Conservation (phyloP, 2,113 vertebrate genomes). For the Thamnaconus septentrionalis region DNA sequence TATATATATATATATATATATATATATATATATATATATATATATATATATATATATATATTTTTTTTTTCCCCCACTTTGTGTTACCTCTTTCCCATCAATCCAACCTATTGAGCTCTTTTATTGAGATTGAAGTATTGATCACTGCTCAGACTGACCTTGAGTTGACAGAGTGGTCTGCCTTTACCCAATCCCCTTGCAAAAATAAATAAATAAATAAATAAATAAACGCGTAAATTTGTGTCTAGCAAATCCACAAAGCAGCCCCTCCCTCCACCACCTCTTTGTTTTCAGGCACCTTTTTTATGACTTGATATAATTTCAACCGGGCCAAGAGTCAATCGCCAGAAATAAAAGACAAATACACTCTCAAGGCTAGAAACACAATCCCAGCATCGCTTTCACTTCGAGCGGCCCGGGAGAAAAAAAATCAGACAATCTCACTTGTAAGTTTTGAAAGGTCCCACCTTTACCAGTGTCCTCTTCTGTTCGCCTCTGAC, state of each 20-base stretch:
- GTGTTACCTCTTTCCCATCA: constrained; percentile 52
- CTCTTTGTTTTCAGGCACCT: constrained; percentile 19
- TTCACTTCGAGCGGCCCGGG: no score
- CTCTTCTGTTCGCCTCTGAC: no score
- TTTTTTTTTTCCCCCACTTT: constrained; percentile 41
- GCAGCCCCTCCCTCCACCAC: constrained; percentile 58
- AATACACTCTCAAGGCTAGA: no score
- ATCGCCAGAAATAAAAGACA: not conserved
- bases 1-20: constrained; percentile 6
- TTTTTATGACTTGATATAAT: constrained; percentile 46
- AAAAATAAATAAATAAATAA: no score
- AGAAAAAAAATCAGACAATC: no score
- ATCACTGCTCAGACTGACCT: constrained; percentile 85
- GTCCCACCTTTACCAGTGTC: no score
- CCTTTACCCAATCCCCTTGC: constrained; percentile 35
- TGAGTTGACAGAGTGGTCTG: constrained; percentile 76
- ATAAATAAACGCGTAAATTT: constrained; percentile 52
- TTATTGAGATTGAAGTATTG: constrained; percentile 97
- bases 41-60: not conserved
- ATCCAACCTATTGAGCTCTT: constrained; percentile 87
- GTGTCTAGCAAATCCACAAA: constrained; percentile 27
- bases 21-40: constrained; percentile 6
- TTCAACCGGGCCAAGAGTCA: constrained; percentile 75
- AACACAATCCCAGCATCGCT: no score
- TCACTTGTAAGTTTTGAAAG: no score